Conservation (phyloP, 2,888 invertebrate genomes). For the Neoitamus cyanurus region DNA sequence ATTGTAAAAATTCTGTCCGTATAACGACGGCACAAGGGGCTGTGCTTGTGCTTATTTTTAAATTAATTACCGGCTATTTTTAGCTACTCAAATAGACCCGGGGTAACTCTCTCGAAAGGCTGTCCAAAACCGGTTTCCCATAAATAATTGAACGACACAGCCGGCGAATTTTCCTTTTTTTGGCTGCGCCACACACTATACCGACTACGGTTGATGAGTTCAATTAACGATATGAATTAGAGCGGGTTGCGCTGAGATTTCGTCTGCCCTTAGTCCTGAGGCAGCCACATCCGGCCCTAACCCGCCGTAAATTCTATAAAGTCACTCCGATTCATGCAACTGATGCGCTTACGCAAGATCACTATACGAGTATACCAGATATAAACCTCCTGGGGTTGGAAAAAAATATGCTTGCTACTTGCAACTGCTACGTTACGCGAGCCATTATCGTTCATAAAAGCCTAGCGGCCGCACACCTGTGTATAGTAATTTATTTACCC, state of each 20-base stretch:
- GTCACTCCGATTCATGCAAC: neutral
- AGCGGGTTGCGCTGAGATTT: neutral
- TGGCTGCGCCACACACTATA: neutral
- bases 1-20: conserved; percentile 4
- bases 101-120: neutral
- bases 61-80: neutral
- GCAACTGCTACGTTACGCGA: neutral
- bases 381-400: neutral
- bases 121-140: neutral
- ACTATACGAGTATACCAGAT: no score
- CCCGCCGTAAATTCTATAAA: neutral
- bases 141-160: neutral
- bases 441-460: neutral
- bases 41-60: neutral
- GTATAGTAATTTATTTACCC: neutral
- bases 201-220: neutral
- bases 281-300: neutral
- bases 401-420: neutral
- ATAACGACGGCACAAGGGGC: neutral
- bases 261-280: neutral
- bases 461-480: neutral
- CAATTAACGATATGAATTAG: neutral
- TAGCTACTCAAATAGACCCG: neutral
- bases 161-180: neutral
- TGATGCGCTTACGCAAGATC: neutral